A percentile compares a stretch with the other conserved stretches of the same genome.
Evolutionary conservation across 2,113 vertebrate genomes (phyloP).

Genomic region (Narcine bancroftii): DNA sequence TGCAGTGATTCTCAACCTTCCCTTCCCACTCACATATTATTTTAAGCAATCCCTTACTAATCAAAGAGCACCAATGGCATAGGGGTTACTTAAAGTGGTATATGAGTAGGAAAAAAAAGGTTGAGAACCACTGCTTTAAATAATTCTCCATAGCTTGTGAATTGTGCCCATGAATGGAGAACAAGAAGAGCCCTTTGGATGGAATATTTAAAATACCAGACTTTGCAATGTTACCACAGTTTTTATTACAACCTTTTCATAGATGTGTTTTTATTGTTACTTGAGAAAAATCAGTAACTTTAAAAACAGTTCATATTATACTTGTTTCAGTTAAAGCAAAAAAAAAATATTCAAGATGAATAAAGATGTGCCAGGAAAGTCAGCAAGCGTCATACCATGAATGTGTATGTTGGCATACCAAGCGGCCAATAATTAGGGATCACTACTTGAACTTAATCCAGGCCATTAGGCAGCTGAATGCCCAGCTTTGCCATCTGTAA

Average conservation of each 20-base stretch:
- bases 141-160: neutral
- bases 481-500: neutral
- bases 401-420: neutral
- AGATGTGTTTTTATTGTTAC: neutral
- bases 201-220: neutral
- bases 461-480: neutral
- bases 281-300: neutral
- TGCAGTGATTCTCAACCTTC: no score
- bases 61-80: no score
- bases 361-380: neutral
- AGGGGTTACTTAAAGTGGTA: no score
- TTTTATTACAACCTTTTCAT: neutral
- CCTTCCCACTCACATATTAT: no score
- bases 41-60: no score
- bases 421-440: neutral
- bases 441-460: neutral
- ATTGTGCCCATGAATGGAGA: neutral
- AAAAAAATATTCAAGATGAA: neutral
- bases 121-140: no score
- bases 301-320: neutral
- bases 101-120: no score
- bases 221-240: neutral
- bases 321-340: constrained; percentile 4
- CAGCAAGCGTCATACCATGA: neutral
- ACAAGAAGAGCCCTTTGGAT: neutral